These are phyloP conservation scores for Chaetogeoica ovagalla DNA, from an alignment of 2,888 invertebrate genomes.

Conservation along the genomic window DNA sequence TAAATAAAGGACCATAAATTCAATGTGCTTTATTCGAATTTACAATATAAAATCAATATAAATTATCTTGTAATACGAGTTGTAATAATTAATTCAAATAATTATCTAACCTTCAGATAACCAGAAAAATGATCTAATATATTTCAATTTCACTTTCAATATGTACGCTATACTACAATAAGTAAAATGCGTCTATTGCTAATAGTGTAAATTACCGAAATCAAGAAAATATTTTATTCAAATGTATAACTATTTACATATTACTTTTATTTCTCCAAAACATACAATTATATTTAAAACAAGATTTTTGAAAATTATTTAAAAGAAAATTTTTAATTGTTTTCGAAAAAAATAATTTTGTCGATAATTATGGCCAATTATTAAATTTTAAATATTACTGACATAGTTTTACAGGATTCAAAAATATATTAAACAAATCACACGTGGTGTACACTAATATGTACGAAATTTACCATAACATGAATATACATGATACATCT, in stretches of 20 bases:
- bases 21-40: neutral
- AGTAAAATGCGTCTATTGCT: neutral
- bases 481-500: neutral
- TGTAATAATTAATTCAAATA: neutral
- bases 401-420: neutral
- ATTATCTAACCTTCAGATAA: conserved; percentile 26
- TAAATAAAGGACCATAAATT: neutral
- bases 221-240: neutral
- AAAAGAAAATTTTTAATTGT: too few species aligned
- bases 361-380: neutral
- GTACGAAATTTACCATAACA: neutral
- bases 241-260: neutral
- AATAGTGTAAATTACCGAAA: neutral
- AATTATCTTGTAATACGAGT: too few species aligned
- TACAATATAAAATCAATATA: too few species aligned
- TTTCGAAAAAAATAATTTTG: too few species aligned
- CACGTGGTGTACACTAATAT: too few species aligned
- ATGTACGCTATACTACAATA: neutral
- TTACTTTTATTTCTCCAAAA: neutral
- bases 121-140: conserved; percentile 33
- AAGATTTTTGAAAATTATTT: neutral
- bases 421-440: neutral
- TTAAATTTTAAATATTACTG: neutral
- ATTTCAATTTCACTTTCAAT: conserved; percentile 24
- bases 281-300: neutral